Percentiles rank a stretch among this genome's conserved stretches.
Evolutionary conservation across 2,113 vertebrate species (phyloP).

Genomic region (Psilopsiagon aymara): DNA sequence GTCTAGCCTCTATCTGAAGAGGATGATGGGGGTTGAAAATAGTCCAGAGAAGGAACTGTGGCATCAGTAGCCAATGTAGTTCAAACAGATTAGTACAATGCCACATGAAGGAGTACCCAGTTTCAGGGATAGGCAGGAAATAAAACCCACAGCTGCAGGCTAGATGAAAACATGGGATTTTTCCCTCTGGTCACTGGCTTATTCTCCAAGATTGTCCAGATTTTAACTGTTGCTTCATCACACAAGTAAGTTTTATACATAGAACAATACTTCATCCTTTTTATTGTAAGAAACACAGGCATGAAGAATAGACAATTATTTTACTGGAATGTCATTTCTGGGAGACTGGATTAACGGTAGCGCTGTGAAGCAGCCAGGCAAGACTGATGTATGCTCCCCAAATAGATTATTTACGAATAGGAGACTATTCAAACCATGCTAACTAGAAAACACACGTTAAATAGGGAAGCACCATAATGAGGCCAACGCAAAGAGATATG

Average conservation of each 20-base stretch:
- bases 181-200: background rate
- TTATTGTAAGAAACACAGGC: background rate
- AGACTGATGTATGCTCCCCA: constrained; percentile 21
- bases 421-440: constrained; percentile 54
- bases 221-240: background rate
- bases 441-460: background rate
- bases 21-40: background rate
- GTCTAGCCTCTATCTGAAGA: background rate
- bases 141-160: background rate
- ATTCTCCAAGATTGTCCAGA: background rate
- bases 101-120: background rate
- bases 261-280: background rate
- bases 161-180: background rate
- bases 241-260: rapidly evolving
- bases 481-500: constrained; percentile 28
- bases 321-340: background rate
- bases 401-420: constrained; percentile 56
- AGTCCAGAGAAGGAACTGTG: background rate
- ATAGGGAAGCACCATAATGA: constrained; percentile 37
- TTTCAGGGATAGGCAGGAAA: background rate
- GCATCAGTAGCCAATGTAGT: background rate
- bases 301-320: background rate
- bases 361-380: background rate
- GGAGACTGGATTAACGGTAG: background rate
- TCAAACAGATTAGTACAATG: background rate